These are phyloP conservation scores for Xestobium rufovillosum DNA, from an alignment of 2,888 invertebrate genomes.

Conservation along the genomic window DNA sequence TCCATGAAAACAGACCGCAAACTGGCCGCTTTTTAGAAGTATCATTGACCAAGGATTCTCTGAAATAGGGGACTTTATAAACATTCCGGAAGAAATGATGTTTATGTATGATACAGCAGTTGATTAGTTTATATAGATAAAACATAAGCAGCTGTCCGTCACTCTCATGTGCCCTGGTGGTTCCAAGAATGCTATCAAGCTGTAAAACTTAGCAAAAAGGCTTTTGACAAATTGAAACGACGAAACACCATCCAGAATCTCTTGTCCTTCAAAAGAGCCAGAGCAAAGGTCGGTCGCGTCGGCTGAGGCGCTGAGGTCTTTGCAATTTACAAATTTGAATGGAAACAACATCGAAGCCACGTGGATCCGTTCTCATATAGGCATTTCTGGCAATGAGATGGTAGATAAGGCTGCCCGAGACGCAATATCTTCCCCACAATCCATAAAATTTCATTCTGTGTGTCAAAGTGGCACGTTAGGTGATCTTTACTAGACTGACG, in stretches of 20 bases:
- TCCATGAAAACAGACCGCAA: constrained; percentile 6
- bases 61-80: constrained; percentile 2
- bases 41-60: no score
- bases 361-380: no score
- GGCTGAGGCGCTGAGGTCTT: no score
- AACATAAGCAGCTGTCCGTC: neutral
- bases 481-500: no score
- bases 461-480: no score
- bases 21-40: constrained; percentile 8
- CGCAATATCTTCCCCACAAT: no score
- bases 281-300: constrained; percentile 14
- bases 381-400: no score
- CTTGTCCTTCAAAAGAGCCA: constrained; percentile 16
- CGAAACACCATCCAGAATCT: constrained; percentile 16
- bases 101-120: neutral
- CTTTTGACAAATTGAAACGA: constrained; percentile 16
- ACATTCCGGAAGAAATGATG: neutral
- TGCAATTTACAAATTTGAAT: no score
- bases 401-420: no score
- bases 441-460: no score
- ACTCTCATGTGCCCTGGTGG: constrained; percentile 19
- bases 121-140: constrained; percentile 8
- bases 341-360: no score
- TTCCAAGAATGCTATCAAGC: constrained; percentile 18
- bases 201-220: constrained; percentile 17